phyloP scores from a whole-genome alignment of 2,888 invertebrate genomes.

The Thymelicus sylvestris region DNA sequence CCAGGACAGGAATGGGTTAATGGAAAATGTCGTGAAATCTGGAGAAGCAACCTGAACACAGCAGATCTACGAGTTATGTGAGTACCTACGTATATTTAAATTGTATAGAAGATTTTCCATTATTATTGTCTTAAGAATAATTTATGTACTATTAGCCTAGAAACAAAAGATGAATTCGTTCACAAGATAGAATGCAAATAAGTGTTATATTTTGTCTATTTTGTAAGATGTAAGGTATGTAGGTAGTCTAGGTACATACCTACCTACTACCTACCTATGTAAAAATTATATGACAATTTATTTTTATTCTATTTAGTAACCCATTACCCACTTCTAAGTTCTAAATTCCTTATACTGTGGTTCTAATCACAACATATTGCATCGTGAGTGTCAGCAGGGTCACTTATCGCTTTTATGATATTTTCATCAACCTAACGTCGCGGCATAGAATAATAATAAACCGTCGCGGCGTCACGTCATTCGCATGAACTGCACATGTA shows the following conservation, averaged over 20 bases:
- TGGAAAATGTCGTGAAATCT: constrained; percentile 55
- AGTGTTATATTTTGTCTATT: too few relatives aligned
- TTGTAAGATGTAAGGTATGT: neutral
- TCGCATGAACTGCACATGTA: neutral
- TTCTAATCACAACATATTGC: neutral
- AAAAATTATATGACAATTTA: too few relatives aligned
- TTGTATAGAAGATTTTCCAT: too few relatives aligned
- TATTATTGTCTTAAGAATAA: too few relatives aligned
- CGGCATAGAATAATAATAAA: too few relatives aligned
- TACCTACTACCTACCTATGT: too few relatives aligned
- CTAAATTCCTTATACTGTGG: too few relatives aligned
- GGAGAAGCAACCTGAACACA: constrained; percentile 39
- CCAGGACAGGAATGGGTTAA: constrained; percentile 49
- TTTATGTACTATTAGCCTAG: too few relatives aligned
- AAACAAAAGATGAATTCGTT: neutral
- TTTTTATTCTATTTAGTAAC: too few relatives aligned
- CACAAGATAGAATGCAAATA: neutral
- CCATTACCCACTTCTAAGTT: too few relatives aligned
- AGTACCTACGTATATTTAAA: constrained; percentile 1
- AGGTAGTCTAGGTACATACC: neutral
- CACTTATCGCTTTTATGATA: neutral
- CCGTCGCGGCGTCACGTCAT: neutral
- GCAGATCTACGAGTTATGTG: constrained; percentile 19
- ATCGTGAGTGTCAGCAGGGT: neutral
- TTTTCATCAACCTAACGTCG: neutral